Evolutionary conservation across 2,888 invertebrate species (phyloP).

Genomic region (Ligdia adustata): DNA sequence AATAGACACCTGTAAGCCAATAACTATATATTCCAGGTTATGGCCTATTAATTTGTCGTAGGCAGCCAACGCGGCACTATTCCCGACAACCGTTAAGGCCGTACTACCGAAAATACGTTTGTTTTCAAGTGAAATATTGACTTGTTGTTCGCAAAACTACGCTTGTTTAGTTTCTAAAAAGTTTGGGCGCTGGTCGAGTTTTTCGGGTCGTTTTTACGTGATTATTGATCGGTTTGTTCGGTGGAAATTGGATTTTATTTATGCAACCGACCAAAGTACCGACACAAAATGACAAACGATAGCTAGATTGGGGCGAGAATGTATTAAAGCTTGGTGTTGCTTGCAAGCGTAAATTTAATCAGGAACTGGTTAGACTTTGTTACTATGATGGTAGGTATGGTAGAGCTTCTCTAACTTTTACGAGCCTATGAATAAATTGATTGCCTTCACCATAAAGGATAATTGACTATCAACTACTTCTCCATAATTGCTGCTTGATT

Average conservation of each 20-base stretch:
- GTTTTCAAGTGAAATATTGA: conserved; percentile 34
- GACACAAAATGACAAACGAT: not conserved
- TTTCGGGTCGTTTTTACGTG: conserved; percentile 7
- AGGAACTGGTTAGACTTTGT: no score
- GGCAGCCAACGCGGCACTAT: conserved; percentile 47
- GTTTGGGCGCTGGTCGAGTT: conserved; percentile 9
- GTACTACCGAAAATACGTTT: conserved; percentile 35
- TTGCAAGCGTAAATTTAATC: no score
- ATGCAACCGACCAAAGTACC: not conserved
- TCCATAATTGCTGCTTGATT: no score
- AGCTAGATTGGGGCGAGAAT: not conserved
- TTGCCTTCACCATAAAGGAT: no score
- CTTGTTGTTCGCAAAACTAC: conserved; percentile 28
- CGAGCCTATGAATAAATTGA: no score
- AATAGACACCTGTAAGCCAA: conserved; percentile 46
- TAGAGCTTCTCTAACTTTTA: no score
- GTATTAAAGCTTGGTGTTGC: no score
- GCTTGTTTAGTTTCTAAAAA: conserved; percentile 24
- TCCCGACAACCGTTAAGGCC: conserved; percentile 33
- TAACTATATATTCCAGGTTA: conserved; percentile 64
- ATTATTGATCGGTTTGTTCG: conserved; percentile 13
- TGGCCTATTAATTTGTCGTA: conserved; percentile 66
- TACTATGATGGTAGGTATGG: no score
- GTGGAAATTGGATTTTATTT: conserved; percentile 10
- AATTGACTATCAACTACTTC: no score